Evolutionary conservation across 2,797 vertebrate genomes (phyloP).

Genomic region (Tapera naevia): DNA sequence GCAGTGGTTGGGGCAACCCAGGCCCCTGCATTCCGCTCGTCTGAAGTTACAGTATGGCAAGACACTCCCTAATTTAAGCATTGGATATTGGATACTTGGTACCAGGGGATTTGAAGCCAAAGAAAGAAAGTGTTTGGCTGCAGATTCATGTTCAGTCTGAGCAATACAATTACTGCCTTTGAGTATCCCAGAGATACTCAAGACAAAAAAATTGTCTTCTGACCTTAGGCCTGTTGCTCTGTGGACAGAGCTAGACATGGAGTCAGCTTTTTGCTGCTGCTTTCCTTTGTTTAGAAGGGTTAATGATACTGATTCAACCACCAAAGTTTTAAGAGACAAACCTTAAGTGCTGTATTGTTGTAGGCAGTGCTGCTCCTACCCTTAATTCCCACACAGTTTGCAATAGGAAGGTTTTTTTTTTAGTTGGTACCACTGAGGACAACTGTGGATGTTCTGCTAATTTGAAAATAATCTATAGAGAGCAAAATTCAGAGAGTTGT

Average conservation of each 20-base stretch:
- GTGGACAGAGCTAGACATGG: neutral
- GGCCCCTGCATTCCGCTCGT: neutral
- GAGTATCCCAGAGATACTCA: neutral
- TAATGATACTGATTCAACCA: neutral
- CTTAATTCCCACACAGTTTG: neutral
- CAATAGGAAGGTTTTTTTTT: neutral
- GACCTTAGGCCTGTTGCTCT: neutral
- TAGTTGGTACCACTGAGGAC: neutral
- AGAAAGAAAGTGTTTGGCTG: neutral
- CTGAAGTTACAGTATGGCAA: neutral
- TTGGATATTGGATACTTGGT: neutral
- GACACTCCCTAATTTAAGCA: neutral
- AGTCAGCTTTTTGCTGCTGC: neutral
- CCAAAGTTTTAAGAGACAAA: neutral
- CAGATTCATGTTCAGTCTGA: neutral
- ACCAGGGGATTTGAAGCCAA: neutral
- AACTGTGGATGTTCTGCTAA: neutral
- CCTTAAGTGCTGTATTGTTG: accelerated
- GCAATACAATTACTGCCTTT: accelerated
- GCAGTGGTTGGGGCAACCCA: neutral
- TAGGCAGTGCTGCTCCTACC: neutral
- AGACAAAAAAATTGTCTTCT: too few relatives aligned
- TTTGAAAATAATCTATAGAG: neutral
- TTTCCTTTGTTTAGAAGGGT: neutral
- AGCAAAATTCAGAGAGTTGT: neutral